These are phyloP conservation scores for Venusia cambrica DNA, from an alignment of 2,888 invertebrate genomes.

Conservation along the genomic window DNA sequence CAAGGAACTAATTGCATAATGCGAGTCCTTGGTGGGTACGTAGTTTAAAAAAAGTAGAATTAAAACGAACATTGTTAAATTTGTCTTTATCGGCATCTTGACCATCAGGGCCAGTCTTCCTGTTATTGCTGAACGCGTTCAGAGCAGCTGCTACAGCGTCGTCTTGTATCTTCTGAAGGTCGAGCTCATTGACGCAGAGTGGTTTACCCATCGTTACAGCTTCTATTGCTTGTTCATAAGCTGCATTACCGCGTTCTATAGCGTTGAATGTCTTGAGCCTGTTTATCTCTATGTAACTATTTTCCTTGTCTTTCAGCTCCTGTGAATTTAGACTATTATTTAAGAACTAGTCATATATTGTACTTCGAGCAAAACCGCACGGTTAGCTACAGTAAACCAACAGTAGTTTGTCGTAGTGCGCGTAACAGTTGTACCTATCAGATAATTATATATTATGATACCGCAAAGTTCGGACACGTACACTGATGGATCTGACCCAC, in stretches of 20 bases:
- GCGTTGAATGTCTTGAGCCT: slow-evolving; percentile 15
- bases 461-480: too few relatives aligned
- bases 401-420: too few relatives aligned
- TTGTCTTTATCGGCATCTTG: slow-evolving; percentile 14
- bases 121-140: slow-evolving; percentile 13
- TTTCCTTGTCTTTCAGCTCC: slow-evolving; percentile 10
- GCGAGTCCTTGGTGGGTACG: too few relatives aligned
- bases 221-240: slow-evolving; percentile 16
- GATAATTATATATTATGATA: too few relatives aligned
- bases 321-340: slow-evolving; percentile 1
- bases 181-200: slow-evolving; percentile 13
- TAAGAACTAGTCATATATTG: too few relatives aligned
- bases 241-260: slow-evolving; percentile 14
- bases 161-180: slow-evolving; percentile 8
- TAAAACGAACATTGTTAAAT: slow-evolving; percentile 10
- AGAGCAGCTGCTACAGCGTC: slow-evolving; percentile 12
- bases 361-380: too few relatives aligned
- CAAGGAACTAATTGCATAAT: too few relatives aligned
- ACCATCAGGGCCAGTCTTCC: slow-evolving; percentile 5
- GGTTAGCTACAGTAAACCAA: too few relatives aligned
- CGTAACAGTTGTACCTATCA: too few relatives aligned
- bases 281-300: slow-evolving; percentile 17
- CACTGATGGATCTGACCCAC: too few relatives aligned
- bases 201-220: slow-evolving; percentile 10
- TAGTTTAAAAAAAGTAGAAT: slow-evolving; percentile 2